Percentiles rank a stretch among this genome's conserved stretches.
These are phyloP conservation scores for Cynocephalus volans DNA, from an alignment of 2,113 vertebrate species.

Conservation along the genomic window DNA sequence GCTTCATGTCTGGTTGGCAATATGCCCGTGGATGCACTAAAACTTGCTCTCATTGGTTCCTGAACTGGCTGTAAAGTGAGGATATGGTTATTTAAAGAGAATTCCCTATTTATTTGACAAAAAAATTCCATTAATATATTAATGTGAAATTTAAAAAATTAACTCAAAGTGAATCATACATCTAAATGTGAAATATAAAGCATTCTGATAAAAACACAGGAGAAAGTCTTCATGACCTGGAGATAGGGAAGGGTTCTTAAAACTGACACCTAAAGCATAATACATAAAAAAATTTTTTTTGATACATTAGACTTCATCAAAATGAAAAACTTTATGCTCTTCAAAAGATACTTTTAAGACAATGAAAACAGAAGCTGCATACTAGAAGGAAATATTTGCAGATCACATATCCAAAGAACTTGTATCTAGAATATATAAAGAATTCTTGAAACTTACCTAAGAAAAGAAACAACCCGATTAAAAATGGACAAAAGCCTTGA, in stretches of 20 bases:
- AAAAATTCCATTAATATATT: slow-evolving; percentile 85
- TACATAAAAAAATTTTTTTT: background rate
- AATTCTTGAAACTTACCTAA: background rate
- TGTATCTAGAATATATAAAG: background rate
- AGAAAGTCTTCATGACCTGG: background rate
- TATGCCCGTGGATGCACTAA: background rate
- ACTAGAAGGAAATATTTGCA: background rate
- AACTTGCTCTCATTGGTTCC: slow-evolving; percentile 18
- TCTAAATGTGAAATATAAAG: background rate
- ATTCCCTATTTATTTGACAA: slow-evolving; percentile 83
- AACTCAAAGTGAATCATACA: background rate
- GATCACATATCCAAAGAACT: background rate
- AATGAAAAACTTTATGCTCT: background rate
- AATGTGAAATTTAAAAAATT: slow-evolving; percentile 77
- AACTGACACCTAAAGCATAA: background rate
- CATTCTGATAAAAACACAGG: background rate
- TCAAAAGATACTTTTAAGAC: background rate
- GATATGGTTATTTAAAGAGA: slow-evolving; percentile 82
- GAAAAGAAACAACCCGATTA: background rate
- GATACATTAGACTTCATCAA: background rate
- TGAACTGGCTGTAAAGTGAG: slow-evolving; percentile 84
- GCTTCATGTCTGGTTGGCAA: slow-evolving; percentile 57
- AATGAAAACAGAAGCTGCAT: background rate
- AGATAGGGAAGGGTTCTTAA: background rate
- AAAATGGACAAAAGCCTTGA: background rate